Evolutionary conservation across 2,113 vertebrate species (phyloP).

Genomic region (Arenaria interpres): DNA sequence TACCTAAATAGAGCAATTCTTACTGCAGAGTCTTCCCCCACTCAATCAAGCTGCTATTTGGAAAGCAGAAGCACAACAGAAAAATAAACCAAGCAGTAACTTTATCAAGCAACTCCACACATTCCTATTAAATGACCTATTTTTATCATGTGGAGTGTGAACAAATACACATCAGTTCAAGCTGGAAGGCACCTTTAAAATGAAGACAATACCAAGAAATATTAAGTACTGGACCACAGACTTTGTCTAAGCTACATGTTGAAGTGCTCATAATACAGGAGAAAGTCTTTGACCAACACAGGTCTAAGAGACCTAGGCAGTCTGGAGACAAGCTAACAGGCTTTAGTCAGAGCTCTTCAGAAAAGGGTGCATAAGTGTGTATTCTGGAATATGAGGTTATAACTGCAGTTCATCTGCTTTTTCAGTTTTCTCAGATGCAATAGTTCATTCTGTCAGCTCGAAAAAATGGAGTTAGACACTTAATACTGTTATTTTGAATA

Average conservation of each 20-base stretch:
- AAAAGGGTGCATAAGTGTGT: neutral
- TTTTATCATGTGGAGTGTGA: neutral
- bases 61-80: neutral
- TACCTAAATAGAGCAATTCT: neutral
- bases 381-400: neutral
- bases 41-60: neutral
- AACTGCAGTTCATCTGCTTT: neutral
- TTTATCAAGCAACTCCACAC: neutral
- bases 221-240: neutral
- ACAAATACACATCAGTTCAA: neutral
- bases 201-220: neutral
- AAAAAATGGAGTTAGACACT: neutral
- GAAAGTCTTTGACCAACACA: neutral
- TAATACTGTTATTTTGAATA: neutral
- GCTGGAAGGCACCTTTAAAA: neutral
- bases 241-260: fast-evolving
- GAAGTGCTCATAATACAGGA: neutral
- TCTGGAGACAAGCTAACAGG: neutral
- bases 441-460: neutral
- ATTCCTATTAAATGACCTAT: neutral
- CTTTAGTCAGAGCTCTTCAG: neutral
- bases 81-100: neutral
- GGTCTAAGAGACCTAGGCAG: neutral
- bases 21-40: neutral
- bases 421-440: neutral